Conservation (phyloP, 2,888 invertebrate species). For the Homarus gammarus region DNA sequence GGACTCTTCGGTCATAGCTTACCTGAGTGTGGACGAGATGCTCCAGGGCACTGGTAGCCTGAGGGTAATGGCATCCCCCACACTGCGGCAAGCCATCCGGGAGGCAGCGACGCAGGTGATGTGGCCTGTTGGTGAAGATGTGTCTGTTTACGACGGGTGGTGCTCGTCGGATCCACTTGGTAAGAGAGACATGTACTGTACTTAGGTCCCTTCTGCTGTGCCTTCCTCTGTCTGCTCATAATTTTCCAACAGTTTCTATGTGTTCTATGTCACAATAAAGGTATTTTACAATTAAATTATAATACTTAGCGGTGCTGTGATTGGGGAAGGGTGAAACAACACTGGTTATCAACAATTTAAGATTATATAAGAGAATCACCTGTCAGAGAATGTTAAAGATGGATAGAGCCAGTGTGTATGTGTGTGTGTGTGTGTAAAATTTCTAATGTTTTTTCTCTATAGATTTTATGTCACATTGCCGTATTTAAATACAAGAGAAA, state of each 20-base stretch:
- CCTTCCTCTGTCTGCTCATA: not conserved
- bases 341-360: no score
- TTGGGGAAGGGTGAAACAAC: no score
- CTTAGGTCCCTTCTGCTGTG: no score
- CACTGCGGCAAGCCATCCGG: constrained; percentile 32
- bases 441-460: no score
- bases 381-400: no score
- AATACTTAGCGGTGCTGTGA: no score
- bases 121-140: constrained; percentile 28
- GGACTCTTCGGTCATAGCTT: constrained; percentile 31
- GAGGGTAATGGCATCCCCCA: constrained; percentile 33
- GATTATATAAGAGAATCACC: no score
- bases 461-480: no score
- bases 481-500: no score
- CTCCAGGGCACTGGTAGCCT: constrained; percentile 44
- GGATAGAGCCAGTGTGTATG: not conserved
- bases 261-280: not conserved
- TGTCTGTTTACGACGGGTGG: constrained; percentile 36
- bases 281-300: no score
- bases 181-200: no score
- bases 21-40: constrained; percentile 40
- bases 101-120: constrained; percentile 22
- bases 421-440: no score
- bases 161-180: constrained; percentile 1
- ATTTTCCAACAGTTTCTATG: not conserved